Percentiles rank a stretch among this genome's conserved stretches.
Conservation (phyloP, 2,113 vertebrate genomes). For the Mionectes macconnelli region DNA sequence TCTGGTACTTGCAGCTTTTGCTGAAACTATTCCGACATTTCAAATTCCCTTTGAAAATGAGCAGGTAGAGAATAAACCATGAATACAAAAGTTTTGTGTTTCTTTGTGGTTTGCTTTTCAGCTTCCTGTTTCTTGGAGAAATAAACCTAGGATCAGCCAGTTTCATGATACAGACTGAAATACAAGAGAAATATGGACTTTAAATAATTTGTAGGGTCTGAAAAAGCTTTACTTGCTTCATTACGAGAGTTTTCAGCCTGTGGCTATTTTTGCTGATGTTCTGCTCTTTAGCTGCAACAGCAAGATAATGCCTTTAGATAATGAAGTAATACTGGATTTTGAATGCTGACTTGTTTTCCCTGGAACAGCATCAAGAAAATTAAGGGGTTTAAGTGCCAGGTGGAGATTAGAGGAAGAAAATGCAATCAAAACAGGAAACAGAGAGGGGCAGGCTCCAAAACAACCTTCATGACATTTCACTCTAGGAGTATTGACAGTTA, state of each 20-base stretch:
- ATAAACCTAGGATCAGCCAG: not conserved
- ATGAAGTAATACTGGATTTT: not conserved
- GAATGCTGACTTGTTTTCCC: conserved; percentile 25
- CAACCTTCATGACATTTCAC: not conserved
- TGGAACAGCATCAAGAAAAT: conserved; percentile 13
- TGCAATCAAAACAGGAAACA: not conserved
- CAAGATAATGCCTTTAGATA: conserved; percentile 1
- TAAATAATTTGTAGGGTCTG: not conserved
- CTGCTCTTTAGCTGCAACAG: not conserved
- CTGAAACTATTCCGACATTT: not conserved
- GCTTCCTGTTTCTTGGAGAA: not conserved
- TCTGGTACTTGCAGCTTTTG: not conserved
- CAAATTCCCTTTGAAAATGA: not conserved
- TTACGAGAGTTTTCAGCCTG: not conserved
- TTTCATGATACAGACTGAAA: not conserved
- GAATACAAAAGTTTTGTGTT: not conserved
- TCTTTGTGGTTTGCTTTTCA: not conserved
- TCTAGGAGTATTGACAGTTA: not conserved
- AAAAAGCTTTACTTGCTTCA: not conserved
- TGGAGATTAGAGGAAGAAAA: conserved; percentile 24
- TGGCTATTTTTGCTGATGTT: not conserved
- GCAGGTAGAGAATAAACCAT: not conserved
- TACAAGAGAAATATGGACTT: not conserved
- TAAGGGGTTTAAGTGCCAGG: not conserved
- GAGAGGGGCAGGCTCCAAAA: not conserved